phyloP scores from a whole-genome alignment of 1,140 invertebrate species.

The Aphaenogaster rudis region DNA sequence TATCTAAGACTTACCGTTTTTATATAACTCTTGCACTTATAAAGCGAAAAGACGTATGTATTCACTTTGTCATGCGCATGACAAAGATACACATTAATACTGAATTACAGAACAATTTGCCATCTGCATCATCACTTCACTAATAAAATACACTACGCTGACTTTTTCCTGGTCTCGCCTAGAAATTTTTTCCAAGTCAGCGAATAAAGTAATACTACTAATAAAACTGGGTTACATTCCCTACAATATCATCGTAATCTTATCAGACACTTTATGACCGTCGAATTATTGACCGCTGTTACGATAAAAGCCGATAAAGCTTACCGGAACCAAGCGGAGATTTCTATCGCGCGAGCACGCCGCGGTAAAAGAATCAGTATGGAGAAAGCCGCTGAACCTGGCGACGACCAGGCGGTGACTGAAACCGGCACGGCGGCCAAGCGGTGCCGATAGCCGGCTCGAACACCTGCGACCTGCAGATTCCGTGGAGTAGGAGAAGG shows the following conservation, averaged over 20 bases:
- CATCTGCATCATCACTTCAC: not conserved
- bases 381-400: constrained; percentile 65
- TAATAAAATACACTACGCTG: constrained; percentile 18
- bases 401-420: constrained; percentile 81
- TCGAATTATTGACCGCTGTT: not conserved
- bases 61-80: not conserved
- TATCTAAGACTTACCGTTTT: constrained; percentile 25
- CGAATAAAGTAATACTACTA: not conserved
- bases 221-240: not conserved
- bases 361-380: not conserved
- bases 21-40: not conserved
- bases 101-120: not conserved
- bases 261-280: not conserved
- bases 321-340: not conserved
- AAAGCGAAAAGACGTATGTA: not conserved
- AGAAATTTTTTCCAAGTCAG: not conserved
- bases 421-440: constrained; percentile 77
- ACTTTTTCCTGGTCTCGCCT: not conserved
- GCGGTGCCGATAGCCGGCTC: constrained; percentile 76
- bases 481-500: constrained; percentile 72
- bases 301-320: constrained; percentile 23
- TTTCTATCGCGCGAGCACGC: not conserved
- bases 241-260: not conserved
- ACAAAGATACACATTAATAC: not conserved
- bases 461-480: constrained; percentile 79